Evolutionary conservation across 2,888 invertebrate species (phyloP).

Genomic region (Phengaris arion): DNA sequence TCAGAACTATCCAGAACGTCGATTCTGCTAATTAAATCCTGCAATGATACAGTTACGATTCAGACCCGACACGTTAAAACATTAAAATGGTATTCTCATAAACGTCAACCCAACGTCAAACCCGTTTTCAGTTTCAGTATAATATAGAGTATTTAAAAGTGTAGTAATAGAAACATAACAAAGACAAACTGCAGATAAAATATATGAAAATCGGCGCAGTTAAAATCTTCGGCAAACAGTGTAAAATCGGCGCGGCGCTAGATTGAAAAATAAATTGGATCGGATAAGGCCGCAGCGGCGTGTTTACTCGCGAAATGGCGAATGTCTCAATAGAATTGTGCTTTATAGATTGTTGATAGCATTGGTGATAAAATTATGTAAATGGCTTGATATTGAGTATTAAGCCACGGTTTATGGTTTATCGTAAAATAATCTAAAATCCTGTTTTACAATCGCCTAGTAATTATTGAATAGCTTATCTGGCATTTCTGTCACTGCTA

Average conservation of each 20-base stretch:
- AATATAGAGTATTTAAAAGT: too few species aligned
- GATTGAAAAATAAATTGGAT: slow-evolving; percentile 59
- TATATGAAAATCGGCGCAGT: slow-evolving; percentile 40
- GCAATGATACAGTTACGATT: too few species aligned
- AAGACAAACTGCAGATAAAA: slow-evolving; percentile 33
- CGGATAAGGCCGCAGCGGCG: slow-evolving; percentile 31
- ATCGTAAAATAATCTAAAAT: neutral
- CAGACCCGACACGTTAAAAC: too few species aligned
- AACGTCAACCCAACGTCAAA: too few species aligned
- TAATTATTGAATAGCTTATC: too few species aligned
- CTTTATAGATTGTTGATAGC: neutral
- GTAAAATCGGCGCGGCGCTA: slow-evolving; percentile 37
- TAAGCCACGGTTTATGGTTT: neutral
- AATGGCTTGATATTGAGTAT: neutral
- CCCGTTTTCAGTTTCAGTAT: too few species aligned
- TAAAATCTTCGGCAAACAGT: slow-evolving; percentile 17
- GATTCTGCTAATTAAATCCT: too few species aligned
- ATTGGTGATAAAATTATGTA: neutral
- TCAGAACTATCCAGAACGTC: too few species aligned
- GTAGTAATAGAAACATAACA: neutral
- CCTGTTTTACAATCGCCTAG: too few species aligned
- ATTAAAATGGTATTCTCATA: too few species aligned
- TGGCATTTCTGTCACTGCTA: too few species aligned
- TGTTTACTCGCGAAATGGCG: slow-evolving; percentile 27
- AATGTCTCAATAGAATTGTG: slow-evolving; percentile 2